Conservation (phyloP, 1,140 invertebrate species). For the Asobara japonica region DNA sequence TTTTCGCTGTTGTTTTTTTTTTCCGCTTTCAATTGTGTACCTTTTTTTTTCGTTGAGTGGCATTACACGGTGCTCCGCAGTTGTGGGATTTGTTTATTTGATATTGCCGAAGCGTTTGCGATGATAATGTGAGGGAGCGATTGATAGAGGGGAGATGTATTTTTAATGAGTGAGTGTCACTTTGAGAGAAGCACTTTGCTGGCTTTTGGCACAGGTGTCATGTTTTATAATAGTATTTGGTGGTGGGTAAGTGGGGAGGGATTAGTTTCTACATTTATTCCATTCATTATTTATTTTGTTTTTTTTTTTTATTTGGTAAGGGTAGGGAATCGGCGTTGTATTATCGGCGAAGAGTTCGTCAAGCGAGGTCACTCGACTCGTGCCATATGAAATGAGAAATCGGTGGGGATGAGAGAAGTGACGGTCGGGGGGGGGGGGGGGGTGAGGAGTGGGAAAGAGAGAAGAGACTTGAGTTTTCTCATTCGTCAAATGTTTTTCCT, state of each 20-base stretch:
- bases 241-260: too few species aligned
- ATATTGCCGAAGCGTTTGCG: background rate
- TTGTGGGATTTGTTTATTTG: background rate
- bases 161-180: background rate
- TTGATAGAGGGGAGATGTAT: background rate
- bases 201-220: background rate
- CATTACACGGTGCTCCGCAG: background rate
- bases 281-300: background rate
- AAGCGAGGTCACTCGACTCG: slow-evolving; percentile 33
- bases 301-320: background rate
- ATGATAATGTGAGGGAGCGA: background rate
- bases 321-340: background rate
- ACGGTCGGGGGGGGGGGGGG: background rate
- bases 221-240: background rate
- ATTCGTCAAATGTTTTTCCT: slow-evolving; percentile 9
- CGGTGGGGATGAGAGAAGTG: background rate
- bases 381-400: slow-evolving; percentile 31
- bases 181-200: background rate
- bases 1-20: background rate
- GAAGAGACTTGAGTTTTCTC: slow-evolving; percentile 19
- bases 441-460: background rate
- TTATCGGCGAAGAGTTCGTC: slow-evolving; percentile 19
- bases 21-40: too few species aligned
- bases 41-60: background rate
- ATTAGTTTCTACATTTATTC: too few species aligned